Evolutionary conservation across 2,113 vertebrate genomes (phyloP).

Genomic region (Choloepus hoffmanni): DNA sequence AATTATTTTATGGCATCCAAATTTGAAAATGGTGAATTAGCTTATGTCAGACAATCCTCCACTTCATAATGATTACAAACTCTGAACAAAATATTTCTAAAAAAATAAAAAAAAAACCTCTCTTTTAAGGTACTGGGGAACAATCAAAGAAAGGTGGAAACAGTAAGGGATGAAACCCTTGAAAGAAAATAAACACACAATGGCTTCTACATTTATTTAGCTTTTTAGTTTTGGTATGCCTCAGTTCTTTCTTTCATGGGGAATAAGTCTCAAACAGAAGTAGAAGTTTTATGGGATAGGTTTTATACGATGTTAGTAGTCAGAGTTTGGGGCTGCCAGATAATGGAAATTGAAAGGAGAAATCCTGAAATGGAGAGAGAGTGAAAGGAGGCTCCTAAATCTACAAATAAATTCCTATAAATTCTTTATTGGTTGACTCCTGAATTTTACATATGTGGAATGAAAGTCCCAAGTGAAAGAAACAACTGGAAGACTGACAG

Average conservation of each 20-base stretch:
- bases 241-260: neutral
- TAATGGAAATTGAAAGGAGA: neutral
- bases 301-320: neutral
- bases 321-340: neutral
- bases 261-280: neutral
- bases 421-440: neutral
- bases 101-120: neutral
- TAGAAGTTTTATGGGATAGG: neutral
- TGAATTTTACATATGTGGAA: neutral
- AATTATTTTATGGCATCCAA: neutral
- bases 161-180: neutral
- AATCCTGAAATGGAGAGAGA: neutral
- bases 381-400: neutral
- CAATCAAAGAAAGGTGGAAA: neutral
- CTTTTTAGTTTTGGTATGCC: neutral
- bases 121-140: neutral
- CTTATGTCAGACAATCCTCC: neutral
- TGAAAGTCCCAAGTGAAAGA: neutral
- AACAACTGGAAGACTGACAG: neutral
- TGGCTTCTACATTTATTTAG: neutral
- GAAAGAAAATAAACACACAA: neutral
- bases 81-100: neutral
- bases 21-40: neutral
- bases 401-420: neutral
- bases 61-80: neutral